Percentiles rank a stretch among this genome's conserved stretches.
These are phyloP conservation scores for Ypsolopha scabrella DNA, from an alignment of 2,888 invertebrate genomes.

Conservation along the genomic window DNA sequence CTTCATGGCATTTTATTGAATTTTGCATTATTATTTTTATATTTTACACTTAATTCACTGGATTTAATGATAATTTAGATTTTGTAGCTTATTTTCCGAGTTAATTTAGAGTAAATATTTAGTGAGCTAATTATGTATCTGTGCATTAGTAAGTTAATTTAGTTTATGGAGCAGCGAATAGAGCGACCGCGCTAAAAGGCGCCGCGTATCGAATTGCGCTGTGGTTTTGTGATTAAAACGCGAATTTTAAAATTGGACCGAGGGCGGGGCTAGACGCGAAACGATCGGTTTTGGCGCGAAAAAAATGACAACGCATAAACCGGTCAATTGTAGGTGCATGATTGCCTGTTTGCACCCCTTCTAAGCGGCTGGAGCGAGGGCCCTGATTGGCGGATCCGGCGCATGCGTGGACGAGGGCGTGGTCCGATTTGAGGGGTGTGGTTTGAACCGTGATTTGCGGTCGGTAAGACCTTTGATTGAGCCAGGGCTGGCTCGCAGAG, in stretches of 20 bases:
- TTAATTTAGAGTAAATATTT: slow-evolving; percentile 13
- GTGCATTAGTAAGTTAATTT: neutral
- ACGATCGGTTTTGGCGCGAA: slow-evolving; percentile 52
- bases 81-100: slow-evolving; percentile 3
- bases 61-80: neutral
- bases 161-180: slow-evolving; percentile 5
- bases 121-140: neutral
- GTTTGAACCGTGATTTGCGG: slow-evolving; percentile 63
- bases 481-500: slow-evolving; percentile 30
- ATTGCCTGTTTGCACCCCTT: slow-evolving; percentile 21
- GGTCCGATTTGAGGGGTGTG: slow-evolving; percentile 56
- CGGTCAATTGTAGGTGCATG: slow-evolving; percentile 56
- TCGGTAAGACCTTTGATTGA: slow-evolving; percentile 59
- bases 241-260: slow-evolving; percentile 42
- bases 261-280: slow-evolving; percentile 46
- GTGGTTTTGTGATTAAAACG: slow-evolving; percentile 52
- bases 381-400: slow-evolving; percentile 38
- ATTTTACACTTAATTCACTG: slow-evolving; percentile 14
- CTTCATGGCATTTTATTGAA: neutral
- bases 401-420: slow-evolving; percentile 50
- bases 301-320: slow-evolving; percentile 58
- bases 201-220: slow-evolving; percentile 30
- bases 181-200: slow-evolving; percentile 31
- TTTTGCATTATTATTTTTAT: slow-evolving; percentile 16
- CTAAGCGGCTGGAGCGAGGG: slow-evolving; percentile 23